Percentiles rank a stretch among this genome's conserved stretches.
These are phyloP conservation scores for Beris chalybata DNA, from an alignment of 2,888 invertebrate genomes.

Conservation along the genomic window DNA sequence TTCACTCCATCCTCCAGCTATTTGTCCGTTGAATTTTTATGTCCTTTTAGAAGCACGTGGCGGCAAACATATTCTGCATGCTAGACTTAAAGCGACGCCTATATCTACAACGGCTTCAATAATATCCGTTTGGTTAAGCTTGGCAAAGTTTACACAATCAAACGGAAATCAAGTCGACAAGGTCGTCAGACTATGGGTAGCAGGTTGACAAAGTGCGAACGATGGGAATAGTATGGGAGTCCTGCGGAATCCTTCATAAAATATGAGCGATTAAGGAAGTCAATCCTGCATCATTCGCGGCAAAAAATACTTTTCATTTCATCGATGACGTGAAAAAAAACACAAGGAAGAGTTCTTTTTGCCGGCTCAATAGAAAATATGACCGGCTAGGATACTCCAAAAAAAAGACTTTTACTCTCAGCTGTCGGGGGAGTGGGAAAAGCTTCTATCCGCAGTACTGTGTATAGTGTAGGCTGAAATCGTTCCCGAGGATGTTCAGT, in stretches of 20 bases:
- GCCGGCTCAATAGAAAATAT: too few species aligned
- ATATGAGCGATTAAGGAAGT: background rate
- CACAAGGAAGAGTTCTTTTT: too few species aligned
- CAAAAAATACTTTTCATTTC: too few species aligned
- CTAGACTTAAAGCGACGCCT: background rate
- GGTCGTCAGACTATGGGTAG: slow-evolving; percentile 20
- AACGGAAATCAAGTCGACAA: slow-evolving; percentile 29
- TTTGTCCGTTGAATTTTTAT: too few species aligned
- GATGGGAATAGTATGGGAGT: background rate
- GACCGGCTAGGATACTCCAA: background rate
- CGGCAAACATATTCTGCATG: background rate
- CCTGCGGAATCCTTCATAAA: background rate
- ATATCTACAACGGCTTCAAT: background rate
- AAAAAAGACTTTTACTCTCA: slow-evolving; percentile 22
- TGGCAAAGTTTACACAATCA: slow-evolving; percentile 7
- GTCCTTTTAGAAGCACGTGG: background rate
- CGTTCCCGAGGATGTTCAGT: slow-evolving; percentile 28
- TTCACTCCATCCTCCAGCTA: too few species aligned
- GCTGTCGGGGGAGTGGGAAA: slow-evolving; percentile 12
- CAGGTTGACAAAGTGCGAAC: background rate
- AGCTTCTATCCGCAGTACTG: slow-evolving; percentile 19
- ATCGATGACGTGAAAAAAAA: too few species aligned
- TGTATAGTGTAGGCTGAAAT: slow-evolving; percentile 1
- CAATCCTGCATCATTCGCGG: background rate
- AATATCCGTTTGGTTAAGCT: slow-evolving; percentile 6